Percentiles rank a stretch among this genome's conserved stretches.
These are phyloP conservation scores for Shargacucullia verbasci DNA, from an alignment of 2,888 invertebrate genomes.

Conservation along the genomic window DNA sequence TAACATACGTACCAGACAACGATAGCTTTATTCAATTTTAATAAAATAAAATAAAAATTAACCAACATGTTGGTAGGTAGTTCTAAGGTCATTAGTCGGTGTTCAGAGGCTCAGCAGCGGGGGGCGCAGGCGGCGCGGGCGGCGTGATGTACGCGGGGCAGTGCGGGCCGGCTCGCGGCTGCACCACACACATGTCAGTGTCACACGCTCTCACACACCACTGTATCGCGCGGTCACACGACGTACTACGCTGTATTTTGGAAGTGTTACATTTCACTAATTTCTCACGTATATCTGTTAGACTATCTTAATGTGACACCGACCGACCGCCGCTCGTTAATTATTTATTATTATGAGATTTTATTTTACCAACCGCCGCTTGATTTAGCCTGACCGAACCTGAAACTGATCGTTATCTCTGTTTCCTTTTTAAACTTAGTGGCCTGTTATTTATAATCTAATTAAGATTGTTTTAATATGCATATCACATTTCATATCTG, in stretches of 20 bases:
- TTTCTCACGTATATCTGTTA: not conserved
- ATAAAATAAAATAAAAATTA: not conserved
- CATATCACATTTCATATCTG: too few relatives aligned
- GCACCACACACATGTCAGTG: not conserved
- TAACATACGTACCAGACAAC: too few relatives aligned
- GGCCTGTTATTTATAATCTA: not conserved
- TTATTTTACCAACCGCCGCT: constrained; percentile 1
- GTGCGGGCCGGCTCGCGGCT: not conserved
- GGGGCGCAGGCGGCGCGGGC: too few relatives aligned
- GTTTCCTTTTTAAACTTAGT: not conserved
- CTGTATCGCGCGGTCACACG: not conserved
- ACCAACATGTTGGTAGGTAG: not conserved
- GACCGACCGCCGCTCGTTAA: not conserved
- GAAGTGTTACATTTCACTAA: not conserved
- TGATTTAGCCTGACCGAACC: constrained; percentile 2
- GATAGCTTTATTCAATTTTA: too few relatives aligned
- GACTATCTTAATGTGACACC: not conserved
- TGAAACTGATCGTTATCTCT: not conserved
- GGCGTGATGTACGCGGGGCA: constrained; percentile 2
- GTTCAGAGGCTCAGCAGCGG: too few relatives aligned
- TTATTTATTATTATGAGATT: constrained; percentile 5
- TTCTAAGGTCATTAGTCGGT: constrained; percentile 12
- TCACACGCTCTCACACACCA: not conserved
- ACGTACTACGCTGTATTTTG: not conserved
- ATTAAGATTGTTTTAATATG: not conserved